Evolutionary conservation across 2,888 invertebrate species (phyloP).

Genomic region (Leptopilina syphax): DNA sequence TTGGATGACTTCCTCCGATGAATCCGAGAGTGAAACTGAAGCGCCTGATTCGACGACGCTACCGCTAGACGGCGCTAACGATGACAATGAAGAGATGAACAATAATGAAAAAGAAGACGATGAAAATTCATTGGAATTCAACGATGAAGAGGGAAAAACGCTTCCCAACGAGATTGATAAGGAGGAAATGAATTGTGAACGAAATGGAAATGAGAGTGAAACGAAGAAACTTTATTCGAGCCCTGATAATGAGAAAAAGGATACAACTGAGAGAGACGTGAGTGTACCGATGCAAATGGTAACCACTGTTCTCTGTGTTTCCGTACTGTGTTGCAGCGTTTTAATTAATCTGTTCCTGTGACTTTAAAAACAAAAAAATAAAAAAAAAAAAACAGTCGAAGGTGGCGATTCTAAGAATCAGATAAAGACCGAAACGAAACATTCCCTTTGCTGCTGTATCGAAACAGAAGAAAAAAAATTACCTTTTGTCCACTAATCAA

Average conservation of each 20-base stretch:
- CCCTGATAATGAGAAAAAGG: constrained; percentile 58
- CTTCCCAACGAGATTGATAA: not conserved
- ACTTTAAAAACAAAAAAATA: constrained; percentile 52
- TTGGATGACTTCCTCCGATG: constrained; percentile 66
- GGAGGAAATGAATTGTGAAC: constrained; percentile 1
- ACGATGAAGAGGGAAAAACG: constrained; percentile 39
- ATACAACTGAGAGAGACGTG: constrained; percentile 65
- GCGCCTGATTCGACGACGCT: constrained; percentile 42
- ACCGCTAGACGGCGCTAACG: not conserved
- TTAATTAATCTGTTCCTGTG: constrained; percentile 74
- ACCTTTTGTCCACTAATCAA: not conserved
- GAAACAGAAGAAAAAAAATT: not conserved
- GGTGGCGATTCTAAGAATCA: constrained; percentile 36
- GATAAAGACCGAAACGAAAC: constrained; percentile 40
- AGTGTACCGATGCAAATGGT: constrained; percentile 75
- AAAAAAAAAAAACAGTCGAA: constrained; percentile 41
- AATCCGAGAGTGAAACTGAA: constrained; percentile 65
- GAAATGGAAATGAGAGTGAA: constrained; percentile 5
- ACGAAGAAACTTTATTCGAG: constrained; percentile 14
- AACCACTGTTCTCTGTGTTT: constrained; percentile 76
- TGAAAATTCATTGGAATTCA: too few species aligned
- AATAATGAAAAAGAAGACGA: constrained; percentile 44
- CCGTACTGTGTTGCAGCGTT: constrained; percentile 76
- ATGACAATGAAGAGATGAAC: not conserved
- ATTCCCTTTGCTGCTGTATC: constrained; percentile 37